Conservation (phyloP, 2,113 vertebrate species). For the Ailuropoda melanoleuca region DNA sequence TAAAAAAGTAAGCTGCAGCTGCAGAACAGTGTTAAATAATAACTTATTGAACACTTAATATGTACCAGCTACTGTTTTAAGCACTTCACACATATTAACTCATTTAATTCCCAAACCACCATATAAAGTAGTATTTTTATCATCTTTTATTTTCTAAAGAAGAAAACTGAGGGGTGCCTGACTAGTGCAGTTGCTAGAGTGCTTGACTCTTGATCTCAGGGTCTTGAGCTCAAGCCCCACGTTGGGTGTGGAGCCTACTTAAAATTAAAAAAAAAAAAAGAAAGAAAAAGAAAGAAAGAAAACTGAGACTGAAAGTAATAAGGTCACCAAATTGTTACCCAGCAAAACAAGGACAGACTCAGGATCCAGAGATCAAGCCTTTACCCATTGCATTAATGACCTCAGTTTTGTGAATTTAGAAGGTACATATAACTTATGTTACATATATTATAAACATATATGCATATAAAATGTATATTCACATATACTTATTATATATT, state of each 20-base stretch:
- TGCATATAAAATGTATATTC: neutral
- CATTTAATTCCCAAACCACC: neutral
- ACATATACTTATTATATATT: neutral
- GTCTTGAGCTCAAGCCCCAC: neutral
- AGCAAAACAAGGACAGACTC: neutral
- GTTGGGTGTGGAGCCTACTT: neutral
- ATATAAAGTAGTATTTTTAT: neutral
- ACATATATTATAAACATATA: neutral
- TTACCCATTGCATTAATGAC: neutral
- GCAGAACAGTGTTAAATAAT: neutral
- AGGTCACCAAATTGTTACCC: neutral
- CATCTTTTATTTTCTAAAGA: slow-evolving; percentile 33
- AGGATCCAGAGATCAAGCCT: neutral
- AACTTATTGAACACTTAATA: neutral
- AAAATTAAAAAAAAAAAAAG: no score
- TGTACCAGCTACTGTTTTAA: neutral
- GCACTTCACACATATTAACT: neutral
- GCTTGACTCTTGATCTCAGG: neutral
- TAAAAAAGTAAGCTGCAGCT: neutral
- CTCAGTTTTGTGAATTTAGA: neutral
- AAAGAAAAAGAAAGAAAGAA: neutral
- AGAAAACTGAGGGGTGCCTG: neutral
- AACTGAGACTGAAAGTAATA: neutral
- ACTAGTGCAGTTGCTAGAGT: neutral
- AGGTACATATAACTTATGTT: neutral